A percentile compares a stretch with the other conserved stretches of the same genome.
Evolutionary conservation across 2,113 vertebrate genomes (phyloP).

Genomic region (Centropus bengalensis): DNA sequence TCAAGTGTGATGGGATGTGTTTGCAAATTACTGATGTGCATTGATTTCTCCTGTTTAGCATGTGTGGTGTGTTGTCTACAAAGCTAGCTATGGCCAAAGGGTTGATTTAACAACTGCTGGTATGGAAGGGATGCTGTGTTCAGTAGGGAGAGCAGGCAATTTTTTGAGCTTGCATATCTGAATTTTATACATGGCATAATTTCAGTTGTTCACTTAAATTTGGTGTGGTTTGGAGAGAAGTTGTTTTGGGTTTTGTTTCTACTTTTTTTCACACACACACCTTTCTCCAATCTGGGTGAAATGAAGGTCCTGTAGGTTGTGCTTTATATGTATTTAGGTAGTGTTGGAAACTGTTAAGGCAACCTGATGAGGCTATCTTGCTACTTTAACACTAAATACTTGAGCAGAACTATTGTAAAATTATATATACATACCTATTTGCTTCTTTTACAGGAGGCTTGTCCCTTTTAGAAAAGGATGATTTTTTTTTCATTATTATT

Average conservation of each 20-base stretch:
- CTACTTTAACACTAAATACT: not conserved
- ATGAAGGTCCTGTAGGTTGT: not conserved
- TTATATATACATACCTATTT: too few species aligned
- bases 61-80: not conserved
- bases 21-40: not conserved
- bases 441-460: not conserved
- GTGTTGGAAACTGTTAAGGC: not conserved
- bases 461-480: not conserved
- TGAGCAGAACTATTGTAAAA: not conserved
- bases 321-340: not conserved
- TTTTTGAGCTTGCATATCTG: not conserved
- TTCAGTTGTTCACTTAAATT: not conserved
- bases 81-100: accelerated
- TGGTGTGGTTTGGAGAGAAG: too few species aligned
- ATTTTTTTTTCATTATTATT: not conserved
- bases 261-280: too few species aligned
- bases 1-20: not conserved
- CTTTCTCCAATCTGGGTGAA: not conserved
- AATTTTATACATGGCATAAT: not conserved
- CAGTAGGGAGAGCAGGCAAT: not conserved
- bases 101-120: not conserved
- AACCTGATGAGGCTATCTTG: not conserved
- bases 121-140: not conserved
- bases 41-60: not conserved
- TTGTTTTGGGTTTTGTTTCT: not conserved